phyloP scores from a whole-genome alignment of 2,113 vertebrate genomes.

The Notarius quadriscutis region DNA sequence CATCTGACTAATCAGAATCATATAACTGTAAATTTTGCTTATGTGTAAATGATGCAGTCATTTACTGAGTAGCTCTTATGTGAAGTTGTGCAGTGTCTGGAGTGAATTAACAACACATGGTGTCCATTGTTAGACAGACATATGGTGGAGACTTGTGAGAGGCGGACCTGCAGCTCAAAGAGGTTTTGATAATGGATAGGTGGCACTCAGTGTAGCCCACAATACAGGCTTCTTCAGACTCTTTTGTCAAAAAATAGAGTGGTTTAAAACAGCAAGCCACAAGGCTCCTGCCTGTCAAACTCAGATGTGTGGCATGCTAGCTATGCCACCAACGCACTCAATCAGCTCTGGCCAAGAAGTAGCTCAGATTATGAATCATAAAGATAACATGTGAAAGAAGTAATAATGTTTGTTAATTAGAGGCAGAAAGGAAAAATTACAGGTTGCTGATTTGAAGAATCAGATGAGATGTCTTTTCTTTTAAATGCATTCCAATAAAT shows the following conservation, averaged over 20 bases:
- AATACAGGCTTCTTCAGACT: slow-evolving; percentile 51
- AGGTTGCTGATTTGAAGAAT: background rate
- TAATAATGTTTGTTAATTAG: background rate
- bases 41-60: slow-evolving; percentile 9
- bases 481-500: background rate
- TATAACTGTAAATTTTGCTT: background rate
- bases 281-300: slow-evolving; percentile 58
- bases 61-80: slow-evolving; percentile 3
- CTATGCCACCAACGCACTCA: slow-evolving; percentile 31
- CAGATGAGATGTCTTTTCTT: background rate
- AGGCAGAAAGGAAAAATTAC: background rate
- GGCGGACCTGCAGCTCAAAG: slow-evolving; percentile 40
- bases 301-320: slow-evolving; percentile 58
- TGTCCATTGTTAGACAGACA: slow-evolving; percentile 54
- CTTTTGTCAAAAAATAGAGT: slow-evolving; percentile 20
- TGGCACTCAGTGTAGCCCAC: slow-evolving; percentile 55
- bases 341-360: slow-evolving; percentile 25
- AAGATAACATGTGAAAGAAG: slow-evolving; percentile 69
- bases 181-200: slow-evolving; percentile 48
- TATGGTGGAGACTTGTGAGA: slow-evolving; percentile 64
- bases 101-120: slow-evolving; percentile 49
- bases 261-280: slow-evolving; percentile 35
- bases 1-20: background rate
- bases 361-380: slow-evolving; percentile 37
- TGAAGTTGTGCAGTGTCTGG: slow-evolving; percentile 5